Conservation (phyloP, 2,113 vertebrate genomes). For the Sander vitreus region DNA sequence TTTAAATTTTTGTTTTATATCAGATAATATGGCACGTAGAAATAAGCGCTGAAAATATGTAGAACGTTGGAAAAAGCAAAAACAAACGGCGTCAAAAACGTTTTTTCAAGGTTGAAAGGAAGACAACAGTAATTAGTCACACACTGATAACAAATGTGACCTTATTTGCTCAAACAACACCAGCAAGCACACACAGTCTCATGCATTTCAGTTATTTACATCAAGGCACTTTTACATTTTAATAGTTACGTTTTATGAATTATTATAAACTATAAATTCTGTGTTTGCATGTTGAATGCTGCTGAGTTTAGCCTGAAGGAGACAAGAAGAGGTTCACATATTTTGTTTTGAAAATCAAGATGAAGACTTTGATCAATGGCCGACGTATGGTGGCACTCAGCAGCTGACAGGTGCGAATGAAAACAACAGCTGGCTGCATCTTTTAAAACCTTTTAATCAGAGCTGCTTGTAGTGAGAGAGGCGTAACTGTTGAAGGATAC, state of each 20-base stretch:
- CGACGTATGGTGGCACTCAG: neutral
- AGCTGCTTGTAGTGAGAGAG: neutral
- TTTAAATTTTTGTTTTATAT: no score
- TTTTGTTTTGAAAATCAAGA: neutral
- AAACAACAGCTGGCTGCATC: neutral
- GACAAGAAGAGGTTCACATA: neutral
- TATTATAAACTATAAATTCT: no score
- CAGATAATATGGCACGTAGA: no score
- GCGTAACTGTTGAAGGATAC: neutral
- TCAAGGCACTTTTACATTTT: neutral
- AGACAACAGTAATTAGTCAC: no score
- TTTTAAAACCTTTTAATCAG: neutral
- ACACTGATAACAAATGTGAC: neutral
- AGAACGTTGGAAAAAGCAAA: no score
- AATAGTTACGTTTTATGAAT: no score
- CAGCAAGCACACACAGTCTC: neutral
- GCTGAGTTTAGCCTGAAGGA: neutral
- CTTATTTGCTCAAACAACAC: no score
- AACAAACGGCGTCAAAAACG: no score
- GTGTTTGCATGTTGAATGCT: no score
- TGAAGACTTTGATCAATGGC: neutral
- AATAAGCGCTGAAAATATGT: no score
- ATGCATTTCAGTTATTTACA: neutral
- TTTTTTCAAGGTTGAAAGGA: no score
- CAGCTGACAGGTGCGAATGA: slow-evolving; percentile 23